phyloP scores from a whole-genome alignment of 2,888 invertebrate genomes.

The Tortricodes alternella region DNA sequence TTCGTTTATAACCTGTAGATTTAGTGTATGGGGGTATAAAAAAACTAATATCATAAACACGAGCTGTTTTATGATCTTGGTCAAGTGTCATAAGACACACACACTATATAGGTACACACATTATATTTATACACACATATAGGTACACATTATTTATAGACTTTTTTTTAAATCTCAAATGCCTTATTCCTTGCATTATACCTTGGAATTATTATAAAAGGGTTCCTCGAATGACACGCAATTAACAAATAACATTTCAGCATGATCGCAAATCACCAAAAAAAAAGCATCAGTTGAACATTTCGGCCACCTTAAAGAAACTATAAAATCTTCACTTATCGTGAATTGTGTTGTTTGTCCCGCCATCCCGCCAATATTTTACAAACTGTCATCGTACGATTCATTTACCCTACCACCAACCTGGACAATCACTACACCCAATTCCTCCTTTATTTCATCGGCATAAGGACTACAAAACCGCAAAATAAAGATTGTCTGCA shows the following conservation, averaged over 20 bases:
- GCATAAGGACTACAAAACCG: background rate
- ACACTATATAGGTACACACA: too few relatives aligned
- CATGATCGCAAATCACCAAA: conserved; percentile 31
- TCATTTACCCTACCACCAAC: conserved; percentile 24
- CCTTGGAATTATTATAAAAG: background rate
- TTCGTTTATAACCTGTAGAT: too few relatives aligned
- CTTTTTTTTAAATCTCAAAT: too few relatives aligned
- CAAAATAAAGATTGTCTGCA: background rate
- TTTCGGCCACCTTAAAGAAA: conserved; percentile 16
- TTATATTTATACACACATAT: too few relatives aligned
- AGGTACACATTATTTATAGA: too few relatives aligned
- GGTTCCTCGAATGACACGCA: background rate
- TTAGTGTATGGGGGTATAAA: too few relatives aligned
- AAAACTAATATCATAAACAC: too few relatives aligned
- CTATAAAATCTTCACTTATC: conserved; percentile 27
- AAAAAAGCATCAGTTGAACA: conserved; percentile 15
- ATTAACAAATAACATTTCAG: background rate
- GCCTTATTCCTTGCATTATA: too few relatives aligned
- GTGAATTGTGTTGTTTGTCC: conserved; percentile 26
- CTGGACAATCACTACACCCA: background rate
- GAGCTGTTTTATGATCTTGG: too few relatives aligned
- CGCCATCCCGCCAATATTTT: conserved; percentile 26
- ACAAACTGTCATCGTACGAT: conserved; percentile 33
- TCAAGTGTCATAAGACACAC: too few relatives aligned
- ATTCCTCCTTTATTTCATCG: background rate